phyloP scores from a whole-genome alignment of 2,888 invertebrate genomes.

The Clunio marinus region DNA sequence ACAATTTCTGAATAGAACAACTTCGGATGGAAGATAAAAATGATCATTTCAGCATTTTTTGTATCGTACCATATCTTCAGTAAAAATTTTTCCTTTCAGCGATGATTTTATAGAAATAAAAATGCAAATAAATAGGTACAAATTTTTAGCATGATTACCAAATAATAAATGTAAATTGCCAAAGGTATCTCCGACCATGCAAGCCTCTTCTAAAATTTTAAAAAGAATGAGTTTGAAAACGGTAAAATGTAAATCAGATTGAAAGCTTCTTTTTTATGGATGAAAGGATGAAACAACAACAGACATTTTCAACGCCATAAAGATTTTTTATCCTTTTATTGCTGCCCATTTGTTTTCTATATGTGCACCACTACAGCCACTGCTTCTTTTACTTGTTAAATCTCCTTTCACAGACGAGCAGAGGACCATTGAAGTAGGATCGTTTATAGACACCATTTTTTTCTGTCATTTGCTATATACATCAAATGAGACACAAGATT shows the following conservation, averaged over 20 bases:
- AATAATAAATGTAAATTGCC: conserved; percentile 21
- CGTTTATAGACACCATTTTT: background rate
- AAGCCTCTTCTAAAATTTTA: background rate
- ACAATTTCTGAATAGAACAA: background rate
- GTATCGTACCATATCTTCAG: no score
- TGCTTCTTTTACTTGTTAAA: no score
- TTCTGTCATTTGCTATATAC: background rate
- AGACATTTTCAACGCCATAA: background rate
- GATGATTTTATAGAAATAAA: background rate
- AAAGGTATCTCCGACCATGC: background rate
- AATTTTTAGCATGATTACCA: conserved; percentile 15
- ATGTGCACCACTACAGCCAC: background rate
- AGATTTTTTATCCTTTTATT: conserved; percentile 13
- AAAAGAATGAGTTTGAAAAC: background rate
- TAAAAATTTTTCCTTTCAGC: background rate
- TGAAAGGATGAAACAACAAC: background rate
- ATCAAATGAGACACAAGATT: background rate
- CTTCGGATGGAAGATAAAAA: conserved; percentile 1
- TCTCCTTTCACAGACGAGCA: no score
- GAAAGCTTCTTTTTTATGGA: background rate
- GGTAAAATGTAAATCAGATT: background rate
- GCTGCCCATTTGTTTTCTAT: background rate
- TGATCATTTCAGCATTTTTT: background rate
- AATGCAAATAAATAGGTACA: conserved; percentile 20
- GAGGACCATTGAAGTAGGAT: background rate